These are phyloP conservation scores for Acanthosepion pharaonis DNA, from an alignment of 2,888 invertebrate genomes.

Conservation along the genomic window DNA sequence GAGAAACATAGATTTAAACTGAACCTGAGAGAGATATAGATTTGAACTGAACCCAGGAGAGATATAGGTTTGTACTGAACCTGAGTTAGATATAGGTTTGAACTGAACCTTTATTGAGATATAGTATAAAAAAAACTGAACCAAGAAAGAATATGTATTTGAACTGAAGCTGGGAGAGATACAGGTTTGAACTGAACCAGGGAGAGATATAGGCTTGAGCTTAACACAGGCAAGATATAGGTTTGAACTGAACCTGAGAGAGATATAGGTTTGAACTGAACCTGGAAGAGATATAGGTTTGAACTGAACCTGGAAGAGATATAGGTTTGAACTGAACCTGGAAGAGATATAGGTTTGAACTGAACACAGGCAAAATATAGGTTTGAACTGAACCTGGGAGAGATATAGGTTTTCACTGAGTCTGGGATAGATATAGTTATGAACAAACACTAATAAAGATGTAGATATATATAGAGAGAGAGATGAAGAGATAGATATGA, in stretches of 20 bases:
- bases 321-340: no score
- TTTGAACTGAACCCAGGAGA: no score
- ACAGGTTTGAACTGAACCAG: neutral
- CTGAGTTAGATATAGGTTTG: neutral
- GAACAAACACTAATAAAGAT: neutral
- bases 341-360: no score
- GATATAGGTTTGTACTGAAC: no score
- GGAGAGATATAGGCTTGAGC: neutral
- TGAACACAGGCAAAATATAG: neutral
- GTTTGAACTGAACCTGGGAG: neutral
- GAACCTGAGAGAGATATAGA: no score
- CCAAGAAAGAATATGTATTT: neutral
- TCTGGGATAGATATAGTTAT: neutral
- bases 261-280: no score
- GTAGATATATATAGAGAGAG: neutral
- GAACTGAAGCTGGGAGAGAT: neutral
- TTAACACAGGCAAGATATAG: neutral
- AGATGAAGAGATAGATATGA: neutral
- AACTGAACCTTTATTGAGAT: no score
- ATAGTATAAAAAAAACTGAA: no score
- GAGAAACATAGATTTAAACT: no score
- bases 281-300: no score
- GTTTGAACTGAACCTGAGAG: neutral
- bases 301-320: no score
- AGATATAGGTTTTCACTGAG: neutral